Evolutionary conservation across 1,140 invertebrate genomes (phyloP).

Genomic region (Neodiprion virginianus): DNA sequence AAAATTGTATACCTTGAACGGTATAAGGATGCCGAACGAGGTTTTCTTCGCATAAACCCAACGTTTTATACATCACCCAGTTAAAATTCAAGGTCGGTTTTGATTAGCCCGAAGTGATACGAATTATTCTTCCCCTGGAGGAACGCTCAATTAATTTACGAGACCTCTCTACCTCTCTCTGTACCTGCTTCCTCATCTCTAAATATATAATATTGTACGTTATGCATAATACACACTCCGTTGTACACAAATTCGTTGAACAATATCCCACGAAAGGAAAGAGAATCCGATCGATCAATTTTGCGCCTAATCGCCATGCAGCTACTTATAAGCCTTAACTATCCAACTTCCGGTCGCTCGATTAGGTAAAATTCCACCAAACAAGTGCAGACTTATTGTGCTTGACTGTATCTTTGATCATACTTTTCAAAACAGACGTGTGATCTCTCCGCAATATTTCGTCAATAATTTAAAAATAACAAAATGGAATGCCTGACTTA

Average conservation of each 20-base stretch:
- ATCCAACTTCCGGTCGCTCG: no score
- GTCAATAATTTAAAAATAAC: no score
- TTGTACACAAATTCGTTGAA: background rate
- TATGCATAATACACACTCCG: background rate
- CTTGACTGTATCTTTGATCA: no score
- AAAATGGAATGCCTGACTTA: no score
- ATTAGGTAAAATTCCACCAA: no score
- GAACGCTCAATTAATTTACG: constrained; percentile 35
- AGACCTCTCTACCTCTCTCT: constrained; percentile 21
- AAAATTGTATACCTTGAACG: background rate
- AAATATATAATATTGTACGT: background rate
- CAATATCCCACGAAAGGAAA: background rate
- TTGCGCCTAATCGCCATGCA: background rate
- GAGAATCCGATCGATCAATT: background rate
- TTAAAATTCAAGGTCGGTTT: constrained; percentile 43
- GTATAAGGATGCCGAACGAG: background rate
- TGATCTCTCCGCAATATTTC: no score
- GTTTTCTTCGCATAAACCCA: background rate
- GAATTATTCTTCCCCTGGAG: constrained; percentile 40
- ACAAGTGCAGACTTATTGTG: no score
- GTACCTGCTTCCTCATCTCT: background rate
- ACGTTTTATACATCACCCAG: constrained; percentile 39
- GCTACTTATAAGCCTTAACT: no score
- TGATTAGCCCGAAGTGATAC: constrained; percentile 42
- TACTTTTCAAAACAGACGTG: no score